Conservation (phyloP, 53 echinoderm and acorn worm species). For the Paracentrotus lividus region DNA sequence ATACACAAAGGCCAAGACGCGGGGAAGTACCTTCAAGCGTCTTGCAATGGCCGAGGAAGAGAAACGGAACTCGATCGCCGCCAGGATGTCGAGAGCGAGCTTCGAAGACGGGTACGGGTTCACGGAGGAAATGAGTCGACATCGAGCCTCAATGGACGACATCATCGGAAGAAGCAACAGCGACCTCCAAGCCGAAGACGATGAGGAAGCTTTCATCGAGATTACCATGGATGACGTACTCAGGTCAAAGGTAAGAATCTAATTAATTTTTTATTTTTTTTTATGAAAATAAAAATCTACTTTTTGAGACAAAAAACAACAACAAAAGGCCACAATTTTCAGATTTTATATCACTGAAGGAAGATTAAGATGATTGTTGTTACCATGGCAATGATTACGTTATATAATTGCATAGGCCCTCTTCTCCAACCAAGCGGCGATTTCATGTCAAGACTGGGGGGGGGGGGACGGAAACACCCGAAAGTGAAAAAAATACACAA, state of each 20-base stretch:
- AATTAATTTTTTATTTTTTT: neutral
- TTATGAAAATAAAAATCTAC: too few relatives aligned
- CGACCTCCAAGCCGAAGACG: neutral
- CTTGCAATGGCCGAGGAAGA: constrained; percentile 59
- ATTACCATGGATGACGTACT: constrained; percentile 62
- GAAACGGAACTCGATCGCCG: constrained; percentile 61
- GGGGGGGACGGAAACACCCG: too few relatives aligned
- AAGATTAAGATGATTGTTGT: neutral
- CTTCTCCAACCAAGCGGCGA: too few relatives aligned
- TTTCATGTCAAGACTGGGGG: too few relatives aligned
- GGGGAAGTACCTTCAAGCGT: constrained; percentile 57
- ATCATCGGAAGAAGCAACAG: neutral
- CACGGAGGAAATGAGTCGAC: constrained; percentile 52
- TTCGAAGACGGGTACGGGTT: constrained; percentile 56
- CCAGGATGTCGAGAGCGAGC: constrained; percentile 66
- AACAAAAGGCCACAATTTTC: neutral
- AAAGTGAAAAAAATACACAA: too few relatives aligned
- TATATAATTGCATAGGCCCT: too few relatives aligned
- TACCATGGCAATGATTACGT: neutral
- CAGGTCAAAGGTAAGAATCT: constrained; percentile 5
- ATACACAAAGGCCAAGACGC: constrained; percentile 29
- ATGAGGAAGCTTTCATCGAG: constrained; percentile 53
- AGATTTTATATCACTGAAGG: too few relatives aligned
- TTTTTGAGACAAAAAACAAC: too few relatives aligned
- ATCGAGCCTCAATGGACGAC: constrained; percentile 32